phyloP scores from a whole-genome alignment of 35 echinoderm and acorn worm genomes.

The Apostichopus californicus region DNA sequence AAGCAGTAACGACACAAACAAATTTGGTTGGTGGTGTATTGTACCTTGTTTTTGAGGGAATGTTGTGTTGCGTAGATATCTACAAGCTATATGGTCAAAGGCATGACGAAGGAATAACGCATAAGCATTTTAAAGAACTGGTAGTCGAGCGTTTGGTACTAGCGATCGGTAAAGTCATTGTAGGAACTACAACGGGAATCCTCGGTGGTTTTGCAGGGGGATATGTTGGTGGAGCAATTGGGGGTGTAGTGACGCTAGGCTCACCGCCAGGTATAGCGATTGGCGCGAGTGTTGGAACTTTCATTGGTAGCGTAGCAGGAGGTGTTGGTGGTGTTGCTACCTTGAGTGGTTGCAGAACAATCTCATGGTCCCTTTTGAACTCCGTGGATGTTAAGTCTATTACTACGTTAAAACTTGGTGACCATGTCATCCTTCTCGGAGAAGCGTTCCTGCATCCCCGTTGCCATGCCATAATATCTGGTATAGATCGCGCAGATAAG shows the following conservation, averaged over 20 bases:
- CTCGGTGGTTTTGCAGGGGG: not conserved
- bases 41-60: not conserved
- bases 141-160: not conserved
- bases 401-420: not conserved
- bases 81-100: not conserved
- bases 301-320: conserved; percentile 13
- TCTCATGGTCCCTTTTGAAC: not conserved
- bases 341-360: not conserved
- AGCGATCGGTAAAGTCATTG: not conserved
- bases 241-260: not conserved
- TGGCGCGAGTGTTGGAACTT: not conserved
- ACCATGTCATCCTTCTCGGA: conserved; percentile 24
- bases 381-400: not conserved
- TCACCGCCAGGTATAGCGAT: not conserved
- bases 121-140: not conserved
- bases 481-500: not conserved
- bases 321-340: not conserved
- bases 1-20: not conserved
- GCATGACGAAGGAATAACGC: not conserved
- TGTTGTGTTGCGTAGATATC: not conserved
- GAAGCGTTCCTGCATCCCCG: not conserved
- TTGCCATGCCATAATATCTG: conserved; percentile 34
- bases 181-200: not conserved
- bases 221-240: not conserved
- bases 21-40: not conserved